These are phyloP conservation scores for Hapalemur alaotrensis DNA, from an alignment of 2,797 vertebrate genomes.

Conservation along the genomic window DNA sequence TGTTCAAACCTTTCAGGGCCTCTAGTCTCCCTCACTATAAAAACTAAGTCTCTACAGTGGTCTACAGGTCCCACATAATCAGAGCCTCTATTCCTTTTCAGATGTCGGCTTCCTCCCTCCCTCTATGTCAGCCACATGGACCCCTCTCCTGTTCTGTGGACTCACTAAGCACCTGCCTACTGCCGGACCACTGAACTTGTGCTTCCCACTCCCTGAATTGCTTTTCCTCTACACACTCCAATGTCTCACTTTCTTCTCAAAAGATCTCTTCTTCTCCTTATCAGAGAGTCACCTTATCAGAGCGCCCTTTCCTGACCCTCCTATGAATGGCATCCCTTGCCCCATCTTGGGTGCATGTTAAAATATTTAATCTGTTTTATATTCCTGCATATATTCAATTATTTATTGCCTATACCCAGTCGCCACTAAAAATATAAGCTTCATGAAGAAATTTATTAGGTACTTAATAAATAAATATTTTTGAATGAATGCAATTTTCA, in stretches of 20 bases:
- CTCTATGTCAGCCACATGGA: background rate
- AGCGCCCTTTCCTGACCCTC: background rate
- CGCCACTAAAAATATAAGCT: background rate
- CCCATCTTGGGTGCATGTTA: background rate
- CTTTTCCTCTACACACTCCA: background rate
- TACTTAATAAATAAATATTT: background rate
- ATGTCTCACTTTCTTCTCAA: background rate
- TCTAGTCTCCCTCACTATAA: background rate
- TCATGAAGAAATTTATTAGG: background rate
- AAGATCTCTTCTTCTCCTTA: background rate
- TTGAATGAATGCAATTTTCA: background rate
- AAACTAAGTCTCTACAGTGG: background rate
- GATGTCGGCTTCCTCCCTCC: background rate
- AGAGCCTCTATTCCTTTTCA: background rate
- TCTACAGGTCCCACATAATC: background rate
- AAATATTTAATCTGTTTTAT: background rate
- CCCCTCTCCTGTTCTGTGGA: background rate
- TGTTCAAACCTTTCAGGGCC: background rate
- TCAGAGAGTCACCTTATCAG: background rate
- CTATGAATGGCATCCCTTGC: background rate
- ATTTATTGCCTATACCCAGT: background rate
- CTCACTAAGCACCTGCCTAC: background rate
- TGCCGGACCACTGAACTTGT: background rate
- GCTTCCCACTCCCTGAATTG: background rate
- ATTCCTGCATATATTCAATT: background rate